Conservation (phyloP, 2,113 vertebrate genomes). For the Sporophila hypoxantha region DNA sequence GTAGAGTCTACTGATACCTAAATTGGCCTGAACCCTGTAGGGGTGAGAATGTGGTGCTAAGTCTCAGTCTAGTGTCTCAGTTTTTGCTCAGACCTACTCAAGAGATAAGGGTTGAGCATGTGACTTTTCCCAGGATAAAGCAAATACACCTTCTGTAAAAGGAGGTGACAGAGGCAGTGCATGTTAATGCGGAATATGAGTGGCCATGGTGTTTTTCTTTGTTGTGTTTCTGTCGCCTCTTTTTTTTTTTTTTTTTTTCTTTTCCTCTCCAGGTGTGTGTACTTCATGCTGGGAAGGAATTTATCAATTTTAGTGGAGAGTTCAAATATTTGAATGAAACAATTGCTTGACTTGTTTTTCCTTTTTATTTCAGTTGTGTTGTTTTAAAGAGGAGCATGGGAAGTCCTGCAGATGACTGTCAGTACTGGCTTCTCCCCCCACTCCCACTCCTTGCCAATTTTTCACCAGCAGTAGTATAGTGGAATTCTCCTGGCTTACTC, state of each 20-base stretch:
- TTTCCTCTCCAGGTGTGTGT: background rate
- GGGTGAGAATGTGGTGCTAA: background rate
- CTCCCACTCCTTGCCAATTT: background rate
- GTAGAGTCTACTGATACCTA: background rate
- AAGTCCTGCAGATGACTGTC: background rate
- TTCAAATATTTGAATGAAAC: background rate
- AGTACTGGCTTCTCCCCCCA: background rate
- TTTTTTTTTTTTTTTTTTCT: background rate
- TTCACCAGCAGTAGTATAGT: background rate
- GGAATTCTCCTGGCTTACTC: background rate
- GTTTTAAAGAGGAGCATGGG: background rate
- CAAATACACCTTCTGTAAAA: background rate
- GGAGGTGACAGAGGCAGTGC: background rate
- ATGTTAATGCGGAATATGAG: background rate
- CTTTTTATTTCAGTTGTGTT: background rate
- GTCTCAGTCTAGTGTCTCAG: background rate
- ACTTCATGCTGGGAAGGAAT: background rate
- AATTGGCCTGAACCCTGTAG: background rate
- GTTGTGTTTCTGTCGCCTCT: background rate
- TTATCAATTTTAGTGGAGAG: background rate
- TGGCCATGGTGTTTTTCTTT: background rate
- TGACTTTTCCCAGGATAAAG: background rate
- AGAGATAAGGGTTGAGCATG: background rate
- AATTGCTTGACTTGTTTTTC: background rate
- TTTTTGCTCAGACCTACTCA: background rate